Percentiles rank a stretch among this genome's conserved stretches.
These are phyloP conservation scores for Toxostoma redivivum DNA, from an alignment of 2,113 vertebrate species.

Conservation along the genomic window DNA sequence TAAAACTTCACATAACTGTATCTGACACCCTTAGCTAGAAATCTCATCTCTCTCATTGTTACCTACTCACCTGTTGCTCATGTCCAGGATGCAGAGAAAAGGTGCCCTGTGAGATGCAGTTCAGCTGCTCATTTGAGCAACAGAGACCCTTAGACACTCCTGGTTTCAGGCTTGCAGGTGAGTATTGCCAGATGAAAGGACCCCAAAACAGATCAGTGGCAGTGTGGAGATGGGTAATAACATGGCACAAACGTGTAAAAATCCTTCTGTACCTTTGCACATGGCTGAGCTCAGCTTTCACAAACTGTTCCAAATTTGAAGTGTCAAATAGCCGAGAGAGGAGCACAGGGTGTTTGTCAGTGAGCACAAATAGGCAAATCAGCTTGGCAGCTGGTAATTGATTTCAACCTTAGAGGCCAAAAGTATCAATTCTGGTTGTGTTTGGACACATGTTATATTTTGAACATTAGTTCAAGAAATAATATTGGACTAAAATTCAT, in stretches of 20 bases:
- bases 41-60: not conserved
- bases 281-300: not conserved
- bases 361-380: not conserved
- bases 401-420: not conserved
- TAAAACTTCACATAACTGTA: not conserved
- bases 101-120: not conserved
- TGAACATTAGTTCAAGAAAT: not conserved
- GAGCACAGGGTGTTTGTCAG: not conserved
- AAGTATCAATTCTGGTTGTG: not conserved
- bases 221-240: not conserved
- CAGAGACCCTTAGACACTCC: not conserved
- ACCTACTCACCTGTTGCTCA: rapidly evolving
- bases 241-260: not conserved
- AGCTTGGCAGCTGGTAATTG: not conserved
- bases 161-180: not conserved
- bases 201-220: not conserved
- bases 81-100: not conserved
- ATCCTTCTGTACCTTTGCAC: not conserved
- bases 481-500: rapidly evolving
- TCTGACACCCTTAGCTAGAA: not conserved
- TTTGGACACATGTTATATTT: not conserved
- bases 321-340: not conserved
- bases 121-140: not conserved
- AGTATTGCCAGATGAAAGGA: not conserved
- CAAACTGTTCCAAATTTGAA: not conserved